phyloP scores from a whole-genome alignment of 53 echinoderm and acorn worm genomes.

The Echinometra lucunter region DNA sequence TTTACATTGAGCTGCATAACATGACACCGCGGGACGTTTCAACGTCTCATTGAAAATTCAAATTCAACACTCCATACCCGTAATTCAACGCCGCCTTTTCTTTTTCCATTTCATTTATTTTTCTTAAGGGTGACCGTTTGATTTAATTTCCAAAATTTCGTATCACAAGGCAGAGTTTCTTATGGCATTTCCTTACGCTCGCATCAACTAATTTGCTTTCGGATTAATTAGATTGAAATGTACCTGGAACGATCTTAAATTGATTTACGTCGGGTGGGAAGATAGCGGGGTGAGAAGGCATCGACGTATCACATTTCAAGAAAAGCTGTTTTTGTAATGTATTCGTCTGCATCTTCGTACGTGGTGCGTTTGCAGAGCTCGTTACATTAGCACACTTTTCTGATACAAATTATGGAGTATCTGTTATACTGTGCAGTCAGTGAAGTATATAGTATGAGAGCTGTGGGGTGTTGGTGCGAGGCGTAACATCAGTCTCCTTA shows the following conservation, averaged over 20 bases:
- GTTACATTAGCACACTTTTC: no score
- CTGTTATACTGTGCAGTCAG: no score
- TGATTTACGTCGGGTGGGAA: not conserved
- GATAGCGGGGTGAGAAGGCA: not conserved
- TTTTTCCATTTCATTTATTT: not conserved
- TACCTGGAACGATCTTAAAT: constrained; percentile 37
- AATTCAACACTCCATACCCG: not conserved
- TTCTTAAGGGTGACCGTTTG: not conserved
- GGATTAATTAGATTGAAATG: constrained; percentile 47
- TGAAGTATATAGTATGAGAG: no score
- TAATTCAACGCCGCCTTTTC: not conserved
- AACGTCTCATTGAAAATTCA: not conserved
- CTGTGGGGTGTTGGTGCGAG: no score
- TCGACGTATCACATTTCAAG: not conserved
- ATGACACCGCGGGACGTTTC: not conserved
- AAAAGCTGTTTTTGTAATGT: not conserved
- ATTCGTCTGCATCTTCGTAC: not conserved
- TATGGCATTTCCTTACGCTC: not conserved
- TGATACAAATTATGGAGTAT: no score
- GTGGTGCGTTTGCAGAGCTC: not conserved
- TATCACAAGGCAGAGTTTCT: not conserved
- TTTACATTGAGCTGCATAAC: not conserved
- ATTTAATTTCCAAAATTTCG: not conserved
- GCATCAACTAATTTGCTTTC: not conserved
- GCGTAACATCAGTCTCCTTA: no score